Conservation (phyloP, 2,797 vertebrate species). For the Pseudocheirus occidentalis region DNA sequence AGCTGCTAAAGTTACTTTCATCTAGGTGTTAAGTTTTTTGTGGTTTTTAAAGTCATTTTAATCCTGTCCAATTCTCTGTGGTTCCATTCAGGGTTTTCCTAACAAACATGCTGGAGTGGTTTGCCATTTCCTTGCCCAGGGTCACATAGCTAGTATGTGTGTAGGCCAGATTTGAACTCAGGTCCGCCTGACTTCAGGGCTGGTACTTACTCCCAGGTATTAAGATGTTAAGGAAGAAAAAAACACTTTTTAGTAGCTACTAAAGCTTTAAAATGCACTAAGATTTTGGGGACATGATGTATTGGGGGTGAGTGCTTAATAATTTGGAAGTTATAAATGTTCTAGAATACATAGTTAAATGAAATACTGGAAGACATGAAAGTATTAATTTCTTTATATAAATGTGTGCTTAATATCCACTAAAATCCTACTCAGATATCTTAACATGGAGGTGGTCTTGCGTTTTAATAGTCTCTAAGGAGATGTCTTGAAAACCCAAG, state of each 20-base stretch:
- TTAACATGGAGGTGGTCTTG: neutral
- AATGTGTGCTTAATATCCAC: neutral
- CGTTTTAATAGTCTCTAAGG: neutral
- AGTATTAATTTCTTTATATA: neutral
- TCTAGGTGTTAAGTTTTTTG: neutral
- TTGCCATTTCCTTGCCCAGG: neutral
- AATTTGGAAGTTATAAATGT: neutral
- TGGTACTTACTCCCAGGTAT: neutral
- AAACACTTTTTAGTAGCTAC: neutral
- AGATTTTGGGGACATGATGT: neutral
- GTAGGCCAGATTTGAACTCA: neutral
- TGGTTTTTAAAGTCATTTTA: neutral
- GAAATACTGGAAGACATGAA: neutral
- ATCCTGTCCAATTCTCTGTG: neutral
- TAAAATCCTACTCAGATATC: neutral
- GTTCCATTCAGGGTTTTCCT: neutral
- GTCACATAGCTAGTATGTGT: neutral
- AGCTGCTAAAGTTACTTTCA: neutral
- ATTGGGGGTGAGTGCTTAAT: neutral
- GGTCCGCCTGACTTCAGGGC: neutral
- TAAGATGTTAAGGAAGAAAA: neutral
- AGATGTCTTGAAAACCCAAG: neutral
- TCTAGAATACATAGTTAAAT: neutral
- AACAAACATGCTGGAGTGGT: neutral
- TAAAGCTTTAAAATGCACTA: neutral